A percentile compares a stretch with the other conserved stretches of the same genome.
phyloP scores from a whole-genome alignment of 2,113 vertebrate genomes.

The Manacus vitellinus region DNA sequence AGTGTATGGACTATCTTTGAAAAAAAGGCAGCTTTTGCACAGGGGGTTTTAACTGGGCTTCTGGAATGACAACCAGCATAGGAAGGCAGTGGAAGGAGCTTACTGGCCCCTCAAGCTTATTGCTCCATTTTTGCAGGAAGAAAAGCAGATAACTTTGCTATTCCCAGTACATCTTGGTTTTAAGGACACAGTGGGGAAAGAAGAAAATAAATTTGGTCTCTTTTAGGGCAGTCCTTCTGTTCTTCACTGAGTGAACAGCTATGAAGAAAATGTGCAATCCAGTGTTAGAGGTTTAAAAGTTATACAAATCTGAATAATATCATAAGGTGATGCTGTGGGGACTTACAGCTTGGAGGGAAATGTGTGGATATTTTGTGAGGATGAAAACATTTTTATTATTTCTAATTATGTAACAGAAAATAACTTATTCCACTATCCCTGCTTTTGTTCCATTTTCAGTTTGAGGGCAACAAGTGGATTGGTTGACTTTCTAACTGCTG shows the following conservation, averaged over 20 bases:
- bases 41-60: background rate
- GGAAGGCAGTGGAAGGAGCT: background rate
- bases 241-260: background rate
- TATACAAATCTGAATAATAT: background rate
- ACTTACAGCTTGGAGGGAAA: background rate
- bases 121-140: background rate
- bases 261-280: background rate
- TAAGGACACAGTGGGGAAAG: fast-evolving
- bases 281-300: background rate
- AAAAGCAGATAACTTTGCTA: background rate
- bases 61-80: background rate
- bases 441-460: background rate
- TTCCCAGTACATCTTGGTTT: background rate
- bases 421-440: background rate
- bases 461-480: background rate
- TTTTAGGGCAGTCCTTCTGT: background rate
- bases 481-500: background rate
- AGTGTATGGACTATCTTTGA: background rate
- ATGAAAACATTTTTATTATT: background rate
- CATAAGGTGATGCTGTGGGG: background rate
- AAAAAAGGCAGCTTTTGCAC: background rate
- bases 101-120: background rate
- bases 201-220: background rate
- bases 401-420: background rate
- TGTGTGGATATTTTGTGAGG: background rate